Evolutionary conservation across 92 coral and sea anemone genomes (phyloP), one percentile per base, ranked within the genome.

Genomic region (Blastomussa wellsi): DNA sequence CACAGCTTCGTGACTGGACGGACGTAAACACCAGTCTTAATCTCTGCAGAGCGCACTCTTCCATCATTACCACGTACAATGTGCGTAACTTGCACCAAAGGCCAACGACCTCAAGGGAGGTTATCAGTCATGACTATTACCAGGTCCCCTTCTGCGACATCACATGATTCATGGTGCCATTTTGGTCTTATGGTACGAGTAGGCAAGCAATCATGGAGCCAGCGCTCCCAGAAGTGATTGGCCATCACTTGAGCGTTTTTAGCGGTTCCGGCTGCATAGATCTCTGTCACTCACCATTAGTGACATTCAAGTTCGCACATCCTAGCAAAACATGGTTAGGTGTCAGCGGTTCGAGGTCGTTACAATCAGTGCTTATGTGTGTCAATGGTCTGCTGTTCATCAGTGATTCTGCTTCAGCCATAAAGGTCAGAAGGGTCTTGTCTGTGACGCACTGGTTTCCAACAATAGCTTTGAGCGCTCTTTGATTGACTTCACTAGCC

Each of bases 221-320:
- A 90, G 16, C 93, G 89, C 39, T 83, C 83, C 91, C 89, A 87
- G 55, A 90, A 90, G 39, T 90, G 91, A 15, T 90, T 57, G 22
- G 93, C 72, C 91, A 90, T 90, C 44, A 87, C 84, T 71, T 90
- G 86, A 20, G 93, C 87, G 93, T 80, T 85, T 90, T 91, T 91
- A 90, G 92, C 33, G 91, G 93, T n/a, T n/a, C n/a, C n/a, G n/a
- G n/a, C n/a, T n/a, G n/a, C n/a, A n/a, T n/a, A n/a, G n/a, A n/a
- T n/a, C n/a, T n/a, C n/a, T n/a, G n/a, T n/a, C n/a, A n/a, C n/a
- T n/a, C n/a, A n/a, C n/a, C n/a, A n/a, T n/a, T n/a, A n/a, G n/a
- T n/a, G 57, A 76, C 26, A 64, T 86, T 89, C 26, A 70, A 81
- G 51, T 78, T 92, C 5, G 88, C n/a, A n/a, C n/a, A n/a, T n/a